These are phyloP conservation scores for Brachionus rotundiformis DNA, from an alignment of 1,140 invertebrate genomes.

Conservation along the genomic window DNA sequence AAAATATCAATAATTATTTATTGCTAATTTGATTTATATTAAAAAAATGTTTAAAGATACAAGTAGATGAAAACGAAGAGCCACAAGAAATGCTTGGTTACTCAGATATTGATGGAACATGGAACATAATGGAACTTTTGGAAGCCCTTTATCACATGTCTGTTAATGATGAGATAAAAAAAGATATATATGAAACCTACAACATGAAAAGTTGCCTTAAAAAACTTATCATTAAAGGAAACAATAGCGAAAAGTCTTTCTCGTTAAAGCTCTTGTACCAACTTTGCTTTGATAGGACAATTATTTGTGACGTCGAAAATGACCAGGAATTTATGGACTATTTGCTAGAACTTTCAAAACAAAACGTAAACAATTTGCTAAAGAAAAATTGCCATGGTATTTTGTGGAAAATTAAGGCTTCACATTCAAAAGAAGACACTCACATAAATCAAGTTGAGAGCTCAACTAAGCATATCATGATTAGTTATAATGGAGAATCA, in stretches of 20 bases:
- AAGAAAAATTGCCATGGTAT: slow-evolving; percentile 28
- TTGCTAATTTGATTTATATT: too few species aligned
- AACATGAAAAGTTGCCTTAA: neutral
- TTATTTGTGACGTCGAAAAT: neutral
- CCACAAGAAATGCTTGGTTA: neutral
- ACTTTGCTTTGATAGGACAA: neutral
- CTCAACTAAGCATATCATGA: neutral
- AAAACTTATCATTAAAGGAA: neutral
- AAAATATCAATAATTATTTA: too few species aligned
- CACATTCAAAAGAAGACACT: neutral
- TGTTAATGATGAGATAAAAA: slow-evolving; percentile 7
- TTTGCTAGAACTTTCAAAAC: neutral
- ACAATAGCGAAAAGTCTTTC: neutral
- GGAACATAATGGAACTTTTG: slow-evolving; percentile 24
- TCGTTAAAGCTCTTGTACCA: slow-evolving; percentile 8
- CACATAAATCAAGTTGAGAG: neutral
- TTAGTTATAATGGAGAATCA: slow-evolving; percentile 11
- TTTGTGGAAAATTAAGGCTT: slow-evolving; percentile 21
- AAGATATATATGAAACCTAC: slow-evolving; percentile 16
- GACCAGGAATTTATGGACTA: neutral
- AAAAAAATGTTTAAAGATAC: too few species aligned
- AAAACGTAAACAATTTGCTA: neutral
- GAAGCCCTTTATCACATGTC: neutral
- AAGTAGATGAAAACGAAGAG: neutral
- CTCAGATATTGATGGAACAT: neutral